Conservation (phyloP, 2,888 invertebrate species). For the Cyclophora albipunctata region DNA sequence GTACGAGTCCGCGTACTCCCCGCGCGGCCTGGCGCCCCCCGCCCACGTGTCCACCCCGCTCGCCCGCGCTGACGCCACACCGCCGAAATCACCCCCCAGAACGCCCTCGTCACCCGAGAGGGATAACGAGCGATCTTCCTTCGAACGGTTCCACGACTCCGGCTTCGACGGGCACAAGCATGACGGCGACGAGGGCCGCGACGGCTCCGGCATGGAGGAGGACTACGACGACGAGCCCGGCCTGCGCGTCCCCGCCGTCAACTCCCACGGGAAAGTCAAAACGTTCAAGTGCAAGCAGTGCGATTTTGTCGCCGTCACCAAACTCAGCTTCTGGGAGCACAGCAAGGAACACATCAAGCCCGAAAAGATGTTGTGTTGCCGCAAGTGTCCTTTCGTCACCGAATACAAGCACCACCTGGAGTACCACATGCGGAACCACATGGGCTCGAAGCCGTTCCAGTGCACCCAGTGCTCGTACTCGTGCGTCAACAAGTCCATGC, state of each 20-base stretch:
- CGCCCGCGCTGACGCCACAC: slow-evolving; percentile 55
- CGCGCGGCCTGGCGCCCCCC: slow-evolving; percentile 45
- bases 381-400: slow-evolving; percentile 96
- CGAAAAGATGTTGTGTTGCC: slow-evolving; percentile 93
- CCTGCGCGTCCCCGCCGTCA: slow-evolving; percentile 78
- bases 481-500: slow-evolving; percentile 99
- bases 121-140: slow-evolving; percentile 47
- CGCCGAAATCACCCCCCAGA: slow-evolving; percentile 62
- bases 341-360: slow-evolving; percentile 92
- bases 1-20: slow-evolving; percentile 49
- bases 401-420: slow-evolving; percentile 99
- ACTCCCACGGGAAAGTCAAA: slow-evolving; percentile 89
- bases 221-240: slow-evolving; percentile 77
- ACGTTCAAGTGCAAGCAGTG: slow-evolving; percentile 96
- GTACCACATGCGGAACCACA: slow-evolving; percentile 96
- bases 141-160: slow-evolving; percentile 67
- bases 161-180: slow-evolving; percentile 61
- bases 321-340: slow-evolving; percentile 96
- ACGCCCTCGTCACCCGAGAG: slow-evolving; percentile 51
- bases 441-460: slow-evolving; percentile 95
- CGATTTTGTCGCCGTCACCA: slow-evolving; percentile 87
- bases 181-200: slow-evolving; percentile 62
- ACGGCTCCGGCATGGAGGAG: slow-evolving; percentile 63
- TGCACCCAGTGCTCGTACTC: slow-evolving; percentile 91
- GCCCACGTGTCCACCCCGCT: slow-evolving; percentile 55